These are phyloP conservation scores for Tigriopus californicus DNA, from an alignment of 2,888 invertebrate species.

Conservation along the genomic window DNA sequence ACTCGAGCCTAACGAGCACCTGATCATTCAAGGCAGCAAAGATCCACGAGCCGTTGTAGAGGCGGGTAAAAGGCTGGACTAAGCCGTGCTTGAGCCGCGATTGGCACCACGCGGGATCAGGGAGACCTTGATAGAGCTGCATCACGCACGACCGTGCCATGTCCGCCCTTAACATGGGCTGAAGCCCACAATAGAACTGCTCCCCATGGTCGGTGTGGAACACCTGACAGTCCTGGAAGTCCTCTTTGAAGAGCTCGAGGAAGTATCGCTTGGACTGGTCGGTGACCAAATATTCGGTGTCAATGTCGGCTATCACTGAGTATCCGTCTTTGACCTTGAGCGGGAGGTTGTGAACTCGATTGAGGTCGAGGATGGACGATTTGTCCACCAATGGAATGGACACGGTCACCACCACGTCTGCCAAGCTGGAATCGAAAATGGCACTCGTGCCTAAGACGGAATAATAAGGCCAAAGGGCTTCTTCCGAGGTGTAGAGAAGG, in stretches of 20 bases:
- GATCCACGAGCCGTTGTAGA: conserved; percentile 15
- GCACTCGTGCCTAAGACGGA: neutral
- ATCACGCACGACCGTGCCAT: conserved; percentile 8
- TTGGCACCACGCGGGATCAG: conserved; percentile 9
- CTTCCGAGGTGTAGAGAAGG: neutral
- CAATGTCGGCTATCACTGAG: conserved; percentile 12
- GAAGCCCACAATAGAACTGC: conserved; percentile 13
- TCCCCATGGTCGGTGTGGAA: neutral
- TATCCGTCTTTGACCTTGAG: conserved; percentile 13
- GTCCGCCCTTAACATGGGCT: neutral
- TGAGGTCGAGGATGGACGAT: neutral
- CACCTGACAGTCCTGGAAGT: conserved; percentile 11
- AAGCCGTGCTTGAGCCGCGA: conserved; percentile 9
- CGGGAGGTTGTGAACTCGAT: conserved; percentile 11
- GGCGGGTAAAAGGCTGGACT: conserved; percentile 10
- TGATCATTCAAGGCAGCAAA: conserved; percentile 9
- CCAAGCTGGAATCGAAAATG: neutral
- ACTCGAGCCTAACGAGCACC: conserved; percentile 4
- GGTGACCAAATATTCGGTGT: conserved; percentile 13
- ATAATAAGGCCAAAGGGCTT: conserved; percentile 14
- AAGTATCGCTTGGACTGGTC: neutral
- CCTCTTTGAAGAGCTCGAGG: conserved; percentile 12
- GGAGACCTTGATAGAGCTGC: conserved; percentile 3
- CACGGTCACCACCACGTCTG: neutral
- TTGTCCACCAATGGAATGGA: conserved; percentile 3